phyloP scores from a whole-genome alignment of 2,113 vertebrate species.

The Probosciger aterrimus region DNA sequence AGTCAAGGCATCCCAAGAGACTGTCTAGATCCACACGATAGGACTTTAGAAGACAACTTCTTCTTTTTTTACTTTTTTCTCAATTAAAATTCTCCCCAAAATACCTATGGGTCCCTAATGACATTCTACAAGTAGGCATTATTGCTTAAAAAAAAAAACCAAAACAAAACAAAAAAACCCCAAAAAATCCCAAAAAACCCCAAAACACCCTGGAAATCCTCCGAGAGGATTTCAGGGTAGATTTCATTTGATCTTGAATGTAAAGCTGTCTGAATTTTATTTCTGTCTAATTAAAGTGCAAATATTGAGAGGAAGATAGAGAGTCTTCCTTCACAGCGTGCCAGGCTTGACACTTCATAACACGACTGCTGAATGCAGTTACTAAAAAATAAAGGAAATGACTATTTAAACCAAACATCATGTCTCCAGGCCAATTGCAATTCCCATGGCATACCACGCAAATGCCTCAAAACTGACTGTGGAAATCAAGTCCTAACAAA shows the following conservation, averaged over 20 bases:
- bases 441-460: neutral
- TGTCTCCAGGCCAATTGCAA: neutral
- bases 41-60: neutral
- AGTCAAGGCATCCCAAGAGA: neutral
- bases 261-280: neutral
- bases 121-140: neutral
- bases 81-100: neutral
- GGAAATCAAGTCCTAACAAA: neutral
- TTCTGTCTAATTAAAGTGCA: neutral
- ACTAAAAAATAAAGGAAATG: neutral
- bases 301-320: neutral
- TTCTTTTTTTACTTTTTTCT: neutral
- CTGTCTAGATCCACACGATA: neutral
- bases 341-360: neutral
- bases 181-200: too few species aligned
- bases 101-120: neutral
- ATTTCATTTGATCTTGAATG: neutral
- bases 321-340: neutral
- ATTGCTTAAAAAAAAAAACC: neutral
- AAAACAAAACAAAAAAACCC: too few species aligned
- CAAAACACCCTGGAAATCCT: neutral
- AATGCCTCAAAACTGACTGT: fast-evolving
- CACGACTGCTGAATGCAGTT: neutral
- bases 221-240: neutral
- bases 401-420: neutral